Conservation (phyloP, 1,140 invertebrate genomes). For the Vanessa atalanta region DNA sequence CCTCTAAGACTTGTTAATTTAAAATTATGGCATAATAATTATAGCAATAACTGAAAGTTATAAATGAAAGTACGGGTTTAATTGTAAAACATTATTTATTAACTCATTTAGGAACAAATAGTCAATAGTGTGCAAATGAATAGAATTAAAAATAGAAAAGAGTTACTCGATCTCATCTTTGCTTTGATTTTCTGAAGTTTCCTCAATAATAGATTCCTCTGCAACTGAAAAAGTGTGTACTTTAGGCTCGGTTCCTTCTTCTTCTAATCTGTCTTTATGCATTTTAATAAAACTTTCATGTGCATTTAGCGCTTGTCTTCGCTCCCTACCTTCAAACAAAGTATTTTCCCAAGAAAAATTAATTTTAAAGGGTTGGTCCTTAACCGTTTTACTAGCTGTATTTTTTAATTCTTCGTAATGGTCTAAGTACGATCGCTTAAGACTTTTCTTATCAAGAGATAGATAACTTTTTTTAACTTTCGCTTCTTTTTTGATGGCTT, state of each 20-base stretch:
- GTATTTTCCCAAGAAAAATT: slow-evolving; percentile 72
- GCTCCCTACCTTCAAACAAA: slow-evolving; percentile 67
- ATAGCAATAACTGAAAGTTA: no score
- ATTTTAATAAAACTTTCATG: slow-evolving; percentile 63
- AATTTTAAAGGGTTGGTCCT: slow-evolving; percentile 62
- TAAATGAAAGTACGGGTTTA: no score
- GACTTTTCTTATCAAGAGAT: slow-evolving; percentile 47
- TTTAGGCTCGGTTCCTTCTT: slow-evolving; percentile 37
- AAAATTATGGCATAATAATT: no score
- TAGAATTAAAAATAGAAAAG: background rate
- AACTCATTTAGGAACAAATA: no score
- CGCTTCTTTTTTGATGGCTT: slow-evolving; percentile 67
- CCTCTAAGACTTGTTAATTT: no score
- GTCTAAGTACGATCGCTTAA: slow-evolving; percentile 47
- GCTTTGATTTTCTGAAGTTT: background rate
- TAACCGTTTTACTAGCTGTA: slow-evolving; percentile 52
- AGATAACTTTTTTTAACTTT: slow-evolving; percentile 62
- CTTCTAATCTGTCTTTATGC: slow-evolving; percentile 60
- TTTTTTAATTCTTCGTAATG: slow-evolving; percentile 61
- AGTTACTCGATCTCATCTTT: slow-evolving; percentile 1
- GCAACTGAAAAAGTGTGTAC: slow-evolving; percentile 8
- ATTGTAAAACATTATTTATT: no score
- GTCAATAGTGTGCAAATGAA: background rate
- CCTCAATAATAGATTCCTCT: slow-evolving; percentile 14
- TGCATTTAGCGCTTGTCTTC: slow-evolving; percentile 62